phyloP scores from a whole-genome alignment of 2,888 invertebrate genomes.

The Drosophila dives region DNA sequence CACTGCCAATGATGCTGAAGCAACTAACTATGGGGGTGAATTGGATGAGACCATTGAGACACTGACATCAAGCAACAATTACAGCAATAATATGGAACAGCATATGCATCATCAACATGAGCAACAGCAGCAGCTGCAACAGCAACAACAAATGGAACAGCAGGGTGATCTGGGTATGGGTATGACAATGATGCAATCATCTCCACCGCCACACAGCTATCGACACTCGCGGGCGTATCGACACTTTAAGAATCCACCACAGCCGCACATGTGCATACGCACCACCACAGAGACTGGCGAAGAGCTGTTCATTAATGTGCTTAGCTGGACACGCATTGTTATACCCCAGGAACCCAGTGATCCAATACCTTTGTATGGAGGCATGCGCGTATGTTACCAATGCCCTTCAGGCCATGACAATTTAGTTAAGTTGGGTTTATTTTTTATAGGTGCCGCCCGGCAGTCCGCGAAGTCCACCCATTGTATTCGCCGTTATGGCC shows the following conservation, averaged over 20 bases:
- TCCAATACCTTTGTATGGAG: conserved; percentile 90
- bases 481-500: conserved; percentile 90
- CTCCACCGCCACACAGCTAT: conserved; percentile 87
- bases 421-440: neutral
- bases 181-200: conserved; percentile 82
- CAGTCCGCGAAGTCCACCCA: conserved; percentile 87
- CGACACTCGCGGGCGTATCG: conserved; percentile 88
- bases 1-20: conserved; percentile 58
- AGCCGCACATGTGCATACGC: conserved; percentile 91
- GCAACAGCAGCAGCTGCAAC: conserved; percentile 41
- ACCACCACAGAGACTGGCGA: conserved; percentile 86
- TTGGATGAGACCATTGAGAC: conserved; percentile 52
- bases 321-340: conserved; percentile 90
- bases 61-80: conserved; percentile 39
- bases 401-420: neutral
- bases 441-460: conserved; percentile 86
- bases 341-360: conserved; percentile 88
- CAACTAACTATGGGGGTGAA: conserved; percentile 30
- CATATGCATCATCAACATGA: conserved; percentile 47
- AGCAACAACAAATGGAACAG: conserved; percentile 53
- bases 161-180: conserved; percentile 64
- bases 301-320: conserved; percentile 88
- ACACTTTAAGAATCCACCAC: conserved; percentile 90
- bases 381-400: conserved; percentile 87
- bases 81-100: conserved; percentile 51